Conservation (phyloP, 2,888 invertebrate genomes). For the Agrochola lota region DNA sequence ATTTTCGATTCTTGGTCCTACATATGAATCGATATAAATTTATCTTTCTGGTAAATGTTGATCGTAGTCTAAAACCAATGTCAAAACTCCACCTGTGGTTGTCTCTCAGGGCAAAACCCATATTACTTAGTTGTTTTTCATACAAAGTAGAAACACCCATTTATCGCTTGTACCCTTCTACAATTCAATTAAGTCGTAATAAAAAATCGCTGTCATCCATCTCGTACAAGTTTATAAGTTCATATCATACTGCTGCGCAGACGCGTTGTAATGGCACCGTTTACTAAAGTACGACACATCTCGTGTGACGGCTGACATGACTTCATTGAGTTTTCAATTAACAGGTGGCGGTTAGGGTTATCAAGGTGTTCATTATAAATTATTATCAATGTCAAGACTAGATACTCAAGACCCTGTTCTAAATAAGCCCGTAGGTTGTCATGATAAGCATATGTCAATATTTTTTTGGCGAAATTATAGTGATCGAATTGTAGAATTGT, state of each 20-base stretch:
- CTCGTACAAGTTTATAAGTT: slow-evolving; percentile 40
- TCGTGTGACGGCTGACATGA: slow-evolving; percentile 58
- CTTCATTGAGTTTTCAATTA: slow-evolving; percentile 63
- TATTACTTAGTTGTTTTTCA: neutral
- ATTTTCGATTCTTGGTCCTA: no score
- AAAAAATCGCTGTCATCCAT: slow-evolving; percentile 57
- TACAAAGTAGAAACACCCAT: slow-evolving; percentile 2
- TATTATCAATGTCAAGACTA: neutral
- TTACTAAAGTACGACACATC: slow-evolving; percentile 50
- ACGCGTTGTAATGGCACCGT: slow-evolving; percentile 60
- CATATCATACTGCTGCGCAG: slow-evolving; percentile 21
- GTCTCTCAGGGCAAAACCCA: neutral
- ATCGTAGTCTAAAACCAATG: neutral
- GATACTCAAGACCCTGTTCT: no score
- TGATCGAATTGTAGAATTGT: no score
- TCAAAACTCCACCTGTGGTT: no score
- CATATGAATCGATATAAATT: no score
- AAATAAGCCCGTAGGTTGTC: no score
- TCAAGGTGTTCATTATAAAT: neutral
- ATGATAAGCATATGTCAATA: no score
- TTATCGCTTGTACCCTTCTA: slow-evolving; percentile 2
- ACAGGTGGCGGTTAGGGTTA: slow-evolving; percentile 61
- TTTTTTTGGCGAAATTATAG: no score
- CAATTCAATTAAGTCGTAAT: slow-evolving; percentile 55
- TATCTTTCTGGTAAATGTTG: neutral